Evolutionary conservation across 1,140 invertebrate genomes (phyloP).

Genomic region (Drosophila willistoni): DNA sequence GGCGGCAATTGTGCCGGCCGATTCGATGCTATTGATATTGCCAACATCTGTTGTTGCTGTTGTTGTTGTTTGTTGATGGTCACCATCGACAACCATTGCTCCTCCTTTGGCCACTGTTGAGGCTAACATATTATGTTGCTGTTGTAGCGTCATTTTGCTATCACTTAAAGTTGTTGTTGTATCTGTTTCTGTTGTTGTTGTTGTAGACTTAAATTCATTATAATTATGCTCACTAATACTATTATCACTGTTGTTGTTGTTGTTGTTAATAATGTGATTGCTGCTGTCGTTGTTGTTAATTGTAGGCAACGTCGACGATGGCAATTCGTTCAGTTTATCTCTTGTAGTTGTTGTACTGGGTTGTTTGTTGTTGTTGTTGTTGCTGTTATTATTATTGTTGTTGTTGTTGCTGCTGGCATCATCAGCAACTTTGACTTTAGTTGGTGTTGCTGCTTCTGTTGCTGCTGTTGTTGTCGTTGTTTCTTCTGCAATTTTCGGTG

Average conservation of each 20-base stretch:
- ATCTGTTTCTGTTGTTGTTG: slow-evolving; percentile 55
- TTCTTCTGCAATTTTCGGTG: slow-evolving; percentile 40
- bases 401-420: slow-evolving; percentile 56
- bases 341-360: slow-evolving; percentile 48
- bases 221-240: slow-evolving; percentile 80
- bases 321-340: slow-evolving; percentile 52
- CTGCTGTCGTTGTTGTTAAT: slow-evolving; percentile 45
- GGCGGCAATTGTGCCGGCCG: slow-evolving; percentile 44
- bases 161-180: slow-evolving; percentile 73
- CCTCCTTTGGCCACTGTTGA: slow-evolving; percentile 47
- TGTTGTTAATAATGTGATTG: slow-evolving; percentile 58
- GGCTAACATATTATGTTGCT: slow-evolving; percentile 25
- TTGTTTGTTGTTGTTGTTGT: slow-evolving; percentile 33
- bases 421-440: slow-evolving; percentile 47
- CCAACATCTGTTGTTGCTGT: not conserved
- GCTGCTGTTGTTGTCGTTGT: slow-evolving; percentile 23
- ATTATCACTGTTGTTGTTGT: slow-evolving; percentile 78
- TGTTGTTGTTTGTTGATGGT: slow-evolving; percentile 18
- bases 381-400: slow-evolving; percentile 33
- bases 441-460: slow-evolving; percentile 29
- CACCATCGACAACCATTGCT: slow-evolving; percentile 30
- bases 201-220: slow-evolving; percentile 75
- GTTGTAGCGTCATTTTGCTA: slow-evolving; percentile 81
- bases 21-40: slow-evolving; percentile 5
- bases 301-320: slow-evolving; percentile 31